These are phyloP conservation scores for Aphodius sticticus DNA, from an alignment of 2,888 invertebrate genomes.

Conservation along the genomic window DNA sequence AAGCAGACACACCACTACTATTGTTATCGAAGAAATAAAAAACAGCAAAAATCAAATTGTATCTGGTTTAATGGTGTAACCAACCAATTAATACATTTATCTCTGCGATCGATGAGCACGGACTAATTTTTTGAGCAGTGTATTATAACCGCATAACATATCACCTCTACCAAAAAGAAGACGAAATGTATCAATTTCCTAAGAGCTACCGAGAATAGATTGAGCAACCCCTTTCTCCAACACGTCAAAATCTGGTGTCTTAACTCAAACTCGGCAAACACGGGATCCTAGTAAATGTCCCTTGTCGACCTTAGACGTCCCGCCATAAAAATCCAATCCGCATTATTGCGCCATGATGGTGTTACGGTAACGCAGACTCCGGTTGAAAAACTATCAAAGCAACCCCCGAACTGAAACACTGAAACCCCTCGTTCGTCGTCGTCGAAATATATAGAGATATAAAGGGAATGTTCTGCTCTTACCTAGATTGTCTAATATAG, in stretches of 20 bases:
- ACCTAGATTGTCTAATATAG: slow-evolving; percentile 26
- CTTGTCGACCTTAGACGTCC: not conserved
- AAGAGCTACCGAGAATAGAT: no score
- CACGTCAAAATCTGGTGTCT: not conserved
- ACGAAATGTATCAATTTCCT: no score
- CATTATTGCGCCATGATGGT: not conserved
- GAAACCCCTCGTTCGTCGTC: slow-evolving; percentile 16
- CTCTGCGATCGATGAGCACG: no score
- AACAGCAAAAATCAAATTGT: no score
- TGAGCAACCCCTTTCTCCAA: no score
- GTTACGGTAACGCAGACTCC: not conserved
- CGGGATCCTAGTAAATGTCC: not conserved
- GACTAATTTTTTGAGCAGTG: no score
- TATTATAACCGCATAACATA: no score
- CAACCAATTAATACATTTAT: no score
- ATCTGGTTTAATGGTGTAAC: no score
- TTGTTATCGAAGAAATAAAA: no score
- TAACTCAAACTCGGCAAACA: not conserved
- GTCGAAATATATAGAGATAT: not conserved
- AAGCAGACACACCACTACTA: no score
- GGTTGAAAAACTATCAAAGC: not conserved
- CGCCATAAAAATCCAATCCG: not conserved
- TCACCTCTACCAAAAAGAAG: no score
- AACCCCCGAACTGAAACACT: slow-evolving; percentile 8
- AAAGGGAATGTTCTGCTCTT: slow-evolving; percentile 14